Evolutionary conservation across 2,113 vertebrate genomes (phyloP).

Genomic region (Grallaria varia): DNA sequence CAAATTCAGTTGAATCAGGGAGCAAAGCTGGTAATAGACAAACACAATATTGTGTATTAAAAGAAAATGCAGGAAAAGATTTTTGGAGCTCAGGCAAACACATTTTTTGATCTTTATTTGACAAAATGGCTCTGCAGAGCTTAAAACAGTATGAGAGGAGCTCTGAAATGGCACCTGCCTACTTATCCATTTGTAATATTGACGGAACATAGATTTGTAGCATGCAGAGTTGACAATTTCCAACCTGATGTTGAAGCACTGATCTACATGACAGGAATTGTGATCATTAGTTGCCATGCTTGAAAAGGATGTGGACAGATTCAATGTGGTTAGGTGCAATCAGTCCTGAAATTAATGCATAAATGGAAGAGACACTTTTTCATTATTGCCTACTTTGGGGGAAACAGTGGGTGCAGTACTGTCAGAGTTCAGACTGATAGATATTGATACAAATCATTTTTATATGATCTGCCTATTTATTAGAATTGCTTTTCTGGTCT

Average conservation of each 20-base stretch:
- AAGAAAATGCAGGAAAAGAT: background rate
- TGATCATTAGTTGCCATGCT: constrained; percentile 51
- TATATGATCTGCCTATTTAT: constrained; percentile 70
- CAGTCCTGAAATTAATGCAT: constrained; percentile 67
- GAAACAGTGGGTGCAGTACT: constrained; percentile 57
- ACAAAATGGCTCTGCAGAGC: background rate
- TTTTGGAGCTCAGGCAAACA: background rate
- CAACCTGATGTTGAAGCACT: constrained; percentile 37
- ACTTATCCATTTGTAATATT: constrained; percentile 56
- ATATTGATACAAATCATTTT: constrained; percentile 72
- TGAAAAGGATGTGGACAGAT: constrained; percentile 56
- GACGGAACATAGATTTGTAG: constrained; percentile 56
- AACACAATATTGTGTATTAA: background rate
- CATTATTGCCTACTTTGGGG: constrained; percentile 63
- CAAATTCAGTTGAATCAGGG: background rate
- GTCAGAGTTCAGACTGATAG: constrained; percentile 69
- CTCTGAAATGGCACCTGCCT: constrained; percentile 46
- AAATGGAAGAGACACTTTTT: constrained; percentile 66
- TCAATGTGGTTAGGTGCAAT: constrained; percentile 62
- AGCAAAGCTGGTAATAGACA: background rate
- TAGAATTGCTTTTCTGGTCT: constrained; percentile 68
- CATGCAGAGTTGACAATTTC: constrained; percentile 65
- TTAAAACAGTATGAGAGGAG: background rate
- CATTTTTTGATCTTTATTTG: background rate
- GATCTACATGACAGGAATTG: constrained; percentile 48